Base-by-base conservation (phyloP, 1,140 invertebrate genomes). In the Phthorimaea operculella region DNA sequence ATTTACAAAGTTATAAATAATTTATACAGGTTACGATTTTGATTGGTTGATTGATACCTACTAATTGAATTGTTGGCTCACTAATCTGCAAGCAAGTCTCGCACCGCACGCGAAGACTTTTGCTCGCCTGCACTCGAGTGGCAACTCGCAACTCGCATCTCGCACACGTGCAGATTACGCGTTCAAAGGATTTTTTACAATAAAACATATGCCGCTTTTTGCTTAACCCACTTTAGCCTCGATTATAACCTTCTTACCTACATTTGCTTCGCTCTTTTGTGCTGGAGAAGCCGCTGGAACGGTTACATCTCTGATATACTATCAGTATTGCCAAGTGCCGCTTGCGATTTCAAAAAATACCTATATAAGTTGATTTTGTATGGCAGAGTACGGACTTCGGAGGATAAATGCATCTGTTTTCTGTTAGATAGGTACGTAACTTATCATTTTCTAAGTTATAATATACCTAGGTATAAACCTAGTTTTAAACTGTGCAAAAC, bases 221-320 rank as follows among this genome's bases (percentile, higher is more conserved):
- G 76, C 79, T 83, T 85, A 85, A 85, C 82, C 82, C 79, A 85
- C 79, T 85, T 85, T 80, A 68, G 76, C 66, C 69, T 77, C 75
- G 81, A 84, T 83, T 76, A 85, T 82, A 83, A 80, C 82, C 82
- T 82, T 83, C 82, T 85, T 85, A 85, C 82, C 79, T 82, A 83
- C 76, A 85, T 85, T 85, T 76, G 78, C 79, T 72, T 53, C 74
- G 76, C 62, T 80, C 74, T 83, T 58, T 82, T 83, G 71, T 80
- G 60, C 62, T 68, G 73, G 60, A 72, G 64, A 78, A 75, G 75
- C 78, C 73, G 79, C 67, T 72, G 62, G 70, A 78, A 79, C 66
- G 60, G 68, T 68, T 72, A 74, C 72, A 67, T 47, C 3, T 47
- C 36, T 47, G 44, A 16, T 47, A 15, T 14, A 5, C 8, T 47